Evolutionary conservation across 2,113 vertebrate genomes (phyloP).

Genomic region (Hyperoodon ampullatus): DNA sequence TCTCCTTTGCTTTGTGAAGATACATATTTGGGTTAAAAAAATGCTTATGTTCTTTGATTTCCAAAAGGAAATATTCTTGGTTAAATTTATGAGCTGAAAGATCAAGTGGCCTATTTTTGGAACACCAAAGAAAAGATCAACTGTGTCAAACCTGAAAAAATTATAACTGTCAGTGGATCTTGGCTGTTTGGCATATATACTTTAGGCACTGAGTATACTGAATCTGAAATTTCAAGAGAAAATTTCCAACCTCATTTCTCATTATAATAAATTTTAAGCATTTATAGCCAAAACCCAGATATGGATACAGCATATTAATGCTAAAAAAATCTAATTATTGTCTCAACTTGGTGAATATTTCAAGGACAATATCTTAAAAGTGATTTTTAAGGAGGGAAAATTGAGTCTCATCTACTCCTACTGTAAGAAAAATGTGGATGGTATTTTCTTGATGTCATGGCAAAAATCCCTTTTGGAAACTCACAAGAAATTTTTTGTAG

Average conservation of each 20-base stretch:
- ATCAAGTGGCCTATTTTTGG: constrained; percentile 68
- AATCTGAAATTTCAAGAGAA: constrained; percentile 71
- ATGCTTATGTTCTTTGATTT: constrained; percentile 42
- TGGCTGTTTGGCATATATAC: constrained; percentile 50
- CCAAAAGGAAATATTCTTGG: constrained; percentile 59
- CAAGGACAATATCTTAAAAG: constrained; percentile 35
- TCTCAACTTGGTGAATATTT: constrained; percentile 28
- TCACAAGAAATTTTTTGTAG: constrained; percentile 51
- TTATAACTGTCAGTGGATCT: constrained; percentile 65
- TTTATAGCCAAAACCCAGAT: constrained; percentile 36
- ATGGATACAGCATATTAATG: background rate
- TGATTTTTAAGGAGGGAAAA: constrained; percentile 37
- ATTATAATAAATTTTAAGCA: constrained; percentile 48
- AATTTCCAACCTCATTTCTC: constrained; percentile 57
- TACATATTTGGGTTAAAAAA: constrained; percentile 36
- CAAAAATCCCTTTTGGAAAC: constrained; percentile 43
- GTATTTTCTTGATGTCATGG: constrained; percentile 20
- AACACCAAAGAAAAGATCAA: constrained; percentile 65
- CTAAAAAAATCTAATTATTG: constrained; percentile 29
- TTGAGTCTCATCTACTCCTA: background rate
- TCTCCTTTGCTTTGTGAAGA: constrained; percentile 42
- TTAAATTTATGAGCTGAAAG: constrained; percentile 64
- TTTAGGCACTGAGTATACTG: constrained; percentile 8
- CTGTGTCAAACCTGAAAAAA: constrained; percentile 72
- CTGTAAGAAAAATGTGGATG: background rate